Percentiles rank a stretch among this genome's conserved stretches.
Evolutionary conservation across 1,140 invertebrate species (phyloP).

Genomic region (Magallana ariakensis): DNA sequence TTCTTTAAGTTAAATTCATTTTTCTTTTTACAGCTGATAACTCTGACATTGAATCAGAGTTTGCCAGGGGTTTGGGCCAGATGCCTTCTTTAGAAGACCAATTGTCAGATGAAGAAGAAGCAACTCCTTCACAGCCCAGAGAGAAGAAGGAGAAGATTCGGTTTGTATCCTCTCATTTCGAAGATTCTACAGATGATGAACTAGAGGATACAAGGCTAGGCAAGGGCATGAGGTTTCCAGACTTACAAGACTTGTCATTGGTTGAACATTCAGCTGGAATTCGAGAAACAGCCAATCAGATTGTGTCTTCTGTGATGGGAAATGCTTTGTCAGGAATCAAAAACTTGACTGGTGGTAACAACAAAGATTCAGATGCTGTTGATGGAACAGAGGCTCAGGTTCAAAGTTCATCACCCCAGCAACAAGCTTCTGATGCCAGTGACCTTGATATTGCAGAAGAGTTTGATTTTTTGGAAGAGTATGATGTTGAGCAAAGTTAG

Average conservation of each 20-base stretch:
- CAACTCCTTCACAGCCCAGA: constrained; percentile 45
- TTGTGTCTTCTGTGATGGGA: constrained; percentile 67
- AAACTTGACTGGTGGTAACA: constrained; percentile 62
- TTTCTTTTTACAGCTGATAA: neutral
- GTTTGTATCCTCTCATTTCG: constrained; percentile 68
- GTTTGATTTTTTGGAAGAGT: constrained; percentile 75
- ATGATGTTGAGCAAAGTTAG: constrained; percentile 60
- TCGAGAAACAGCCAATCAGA: constrained; percentile 57
- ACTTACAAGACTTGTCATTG: constrained; percentile 27
- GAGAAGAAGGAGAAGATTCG: constrained; percentile 11
- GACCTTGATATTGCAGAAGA: constrained; percentile 71
- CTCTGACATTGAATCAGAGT: constrained; percentile 61
- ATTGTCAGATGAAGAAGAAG: constrained; percentile 74
- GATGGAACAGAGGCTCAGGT: constrained; percentile 55
- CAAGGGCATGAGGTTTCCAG: constrained; percentile 58
- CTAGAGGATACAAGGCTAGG: constrained; percentile 60
- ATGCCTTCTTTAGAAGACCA: constrained; percentile 74
- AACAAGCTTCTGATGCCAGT: constrained; percentile 50
- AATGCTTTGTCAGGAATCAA: constrained; percentile 65
- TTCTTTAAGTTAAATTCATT: no score
- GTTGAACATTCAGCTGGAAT: constrained; percentile 52
- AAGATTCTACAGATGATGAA: constrained; percentile 63
- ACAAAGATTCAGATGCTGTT: constrained; percentile 50
- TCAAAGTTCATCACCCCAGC: constrained; percentile 52
- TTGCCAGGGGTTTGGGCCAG: constrained; percentile 65